Evolutionary conservation across 2,113 vertebrate genomes (phyloP), one percentile per base, ranked within the genome.

Genomic region (Dascyllus trimaculatus): DNA sequence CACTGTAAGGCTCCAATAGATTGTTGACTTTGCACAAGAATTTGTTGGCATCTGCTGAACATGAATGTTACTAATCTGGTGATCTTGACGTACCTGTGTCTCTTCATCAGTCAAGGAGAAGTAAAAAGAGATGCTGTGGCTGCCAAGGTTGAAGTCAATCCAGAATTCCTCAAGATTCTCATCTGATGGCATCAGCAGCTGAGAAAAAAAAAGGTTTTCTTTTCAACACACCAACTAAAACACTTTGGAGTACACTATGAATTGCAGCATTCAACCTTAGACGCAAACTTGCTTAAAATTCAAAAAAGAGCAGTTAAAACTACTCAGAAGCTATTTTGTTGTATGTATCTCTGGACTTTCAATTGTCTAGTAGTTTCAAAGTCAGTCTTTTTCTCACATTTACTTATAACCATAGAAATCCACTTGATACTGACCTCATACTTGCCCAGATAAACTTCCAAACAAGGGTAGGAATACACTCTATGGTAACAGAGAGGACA

Each of bases 121-220:
- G 73, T 99, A 99, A 92, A 99, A 99, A 5, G 98, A 99, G 40
- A 99, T 87, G 82, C 96, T 97, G 76, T 88, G 95, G 82, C 97
- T 99, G 54, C 95, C 95, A 43, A 96, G 25, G 66, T 99, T 99
- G 86, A 99, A 99, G 93, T 99, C 98, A 46, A 99, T 91, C 98
- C 98, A 99, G 84, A 97, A 99, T n/a, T 96, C 96, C 71, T 98
- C 95, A 72, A 99, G 95, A 46, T 97, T 98, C 62, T 98, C 96
- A 96, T 99, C 98, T 49, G 88, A 11, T 3, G 98, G 98, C 88
- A 96, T 96, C 56, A 96, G 91, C 17, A 99, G 89, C 98, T 99
- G 80, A 85, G 24, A 90, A 71, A 35, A 35, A 35, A 9, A 35
- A 35, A 6, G 9, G 8, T 35, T 35, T 35, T 48, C 11, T 35